A percentile compares a stretch with the other conserved stretches of the same genome.
phyloP scores from a whole-genome alignment of 2,888 invertebrate species.

The Dasypogon diadema region DNA sequence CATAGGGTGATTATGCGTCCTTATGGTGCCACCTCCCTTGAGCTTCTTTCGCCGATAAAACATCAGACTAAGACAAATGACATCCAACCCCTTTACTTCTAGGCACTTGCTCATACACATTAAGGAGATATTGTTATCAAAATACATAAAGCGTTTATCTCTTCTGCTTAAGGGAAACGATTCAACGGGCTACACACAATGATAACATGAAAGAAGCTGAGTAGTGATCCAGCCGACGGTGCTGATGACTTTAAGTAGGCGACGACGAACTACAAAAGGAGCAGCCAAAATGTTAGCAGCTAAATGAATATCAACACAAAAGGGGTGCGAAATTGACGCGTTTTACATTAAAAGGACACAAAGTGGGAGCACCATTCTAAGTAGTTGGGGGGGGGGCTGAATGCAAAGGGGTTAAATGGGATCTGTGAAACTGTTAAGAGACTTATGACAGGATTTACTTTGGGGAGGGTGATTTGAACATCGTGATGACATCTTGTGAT shows the following conservation, averaged over 20 bases:
- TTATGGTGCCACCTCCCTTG: conserved; percentile 46
- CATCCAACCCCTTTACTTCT: conserved; percentile 49
- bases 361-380: conserved; percentile 1
- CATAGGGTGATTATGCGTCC: conserved; percentile 57
- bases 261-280: conserved; percentile 53
- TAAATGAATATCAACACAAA: conserved; percentile 51
- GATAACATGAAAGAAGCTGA: conserved; percentile 51
- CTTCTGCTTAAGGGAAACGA: conserved; percentile 13
- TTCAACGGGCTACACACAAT: conserved; percentile 15
- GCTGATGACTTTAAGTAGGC: conserved; percentile 51
- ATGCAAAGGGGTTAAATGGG: conserved; percentile 47
- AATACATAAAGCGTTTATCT: conserved; percentile 57
- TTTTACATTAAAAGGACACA: conserved; percentile 47
- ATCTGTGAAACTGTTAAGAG: conserved; percentile 48
- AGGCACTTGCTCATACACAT: conserved; percentile 46
- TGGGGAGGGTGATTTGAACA: conserved; percentile 29
- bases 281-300: conserved; percentile 55
- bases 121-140: conserved; percentile 56
- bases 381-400: conserved; percentile 2
- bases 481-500: conserved; percentile 47
- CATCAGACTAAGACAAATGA: conserved; percentile 55
- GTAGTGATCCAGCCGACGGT: conserved; percentile 40
- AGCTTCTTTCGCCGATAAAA: conserved; percentile 10
- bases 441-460: conserved; percentile 45
- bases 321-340: conserved; percentile 55